These are phyloP conservation scores for Neelides sp. DNA, from an alignment of 1,140 invertebrate species.

Conservation along the genomic window DNA sequence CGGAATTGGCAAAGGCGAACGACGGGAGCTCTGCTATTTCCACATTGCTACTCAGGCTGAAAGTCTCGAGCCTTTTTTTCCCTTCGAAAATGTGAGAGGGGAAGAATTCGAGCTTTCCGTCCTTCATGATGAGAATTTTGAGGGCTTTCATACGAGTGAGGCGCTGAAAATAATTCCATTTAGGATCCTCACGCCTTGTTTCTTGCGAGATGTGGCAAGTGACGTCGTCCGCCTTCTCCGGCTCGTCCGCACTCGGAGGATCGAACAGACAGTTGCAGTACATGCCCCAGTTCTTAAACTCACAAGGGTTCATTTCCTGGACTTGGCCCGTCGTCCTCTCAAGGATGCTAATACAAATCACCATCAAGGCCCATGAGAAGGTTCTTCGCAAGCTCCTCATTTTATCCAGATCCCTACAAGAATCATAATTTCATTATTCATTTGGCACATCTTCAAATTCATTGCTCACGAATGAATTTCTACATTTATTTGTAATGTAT, in stretches of 20 bases:
- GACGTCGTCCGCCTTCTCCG: conserved; percentile 1
- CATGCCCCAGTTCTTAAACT: neutral
- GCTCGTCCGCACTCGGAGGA: neutral
- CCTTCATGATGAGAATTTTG: conserved; percentile 7
- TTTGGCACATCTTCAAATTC: no score
- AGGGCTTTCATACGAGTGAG: neutral
- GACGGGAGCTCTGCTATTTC: conserved; percentile 13
- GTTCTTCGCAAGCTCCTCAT: no score
- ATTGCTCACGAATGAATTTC: no score
- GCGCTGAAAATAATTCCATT: neutral
- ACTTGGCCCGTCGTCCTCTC: neutral
- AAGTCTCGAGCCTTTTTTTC: conserved; percentile 11
- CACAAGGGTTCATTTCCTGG: conserved; percentile 6
- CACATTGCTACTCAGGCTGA: conserved; percentile 9
- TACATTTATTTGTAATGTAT: neutral
- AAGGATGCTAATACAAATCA: no score
- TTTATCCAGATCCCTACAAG: no score
- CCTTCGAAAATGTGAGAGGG: conserved; percentile 6
- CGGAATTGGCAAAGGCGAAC: conserved; percentile 24
- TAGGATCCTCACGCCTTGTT: neutral
- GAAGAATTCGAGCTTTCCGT: conserved; percentile 8
- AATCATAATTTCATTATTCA: no score
- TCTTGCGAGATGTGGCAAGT: conserved; percentile 8
- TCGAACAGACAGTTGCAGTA: conserved; percentile 7
- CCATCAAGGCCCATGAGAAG: no score